Conservation (phyloP, 2,113 vertebrate genomes). For the Sebastes fasciatus region DNA sequence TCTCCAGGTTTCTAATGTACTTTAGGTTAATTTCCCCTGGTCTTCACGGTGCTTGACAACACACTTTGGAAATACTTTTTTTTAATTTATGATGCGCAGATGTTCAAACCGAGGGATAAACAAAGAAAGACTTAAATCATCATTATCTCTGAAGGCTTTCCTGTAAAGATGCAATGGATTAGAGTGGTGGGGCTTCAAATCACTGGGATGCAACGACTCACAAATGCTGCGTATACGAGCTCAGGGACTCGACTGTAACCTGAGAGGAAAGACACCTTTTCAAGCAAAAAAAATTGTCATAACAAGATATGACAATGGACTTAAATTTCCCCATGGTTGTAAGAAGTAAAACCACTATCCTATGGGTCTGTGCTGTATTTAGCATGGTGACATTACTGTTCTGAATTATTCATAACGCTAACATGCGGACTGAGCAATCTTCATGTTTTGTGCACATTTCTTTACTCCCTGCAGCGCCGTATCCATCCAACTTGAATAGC, state of each 20-base stretch:
- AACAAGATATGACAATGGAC: background rate
- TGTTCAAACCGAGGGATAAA: constrained; percentile 42
- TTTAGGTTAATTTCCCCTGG: background rate
- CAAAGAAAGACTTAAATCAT: background rate
- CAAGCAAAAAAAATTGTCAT: constrained; percentile 11
- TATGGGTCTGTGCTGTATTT: background rate
- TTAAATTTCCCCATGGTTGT: background rate
- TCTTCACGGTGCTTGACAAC: constrained; percentile 11
- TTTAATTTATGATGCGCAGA: constrained; percentile 54
- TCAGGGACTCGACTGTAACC: background rate
- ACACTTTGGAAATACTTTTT: constrained; percentile 2
- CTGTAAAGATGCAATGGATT: too few species aligned
- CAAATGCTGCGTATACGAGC: background rate
- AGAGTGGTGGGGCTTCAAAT: background rate
- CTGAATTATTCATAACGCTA: background rate
- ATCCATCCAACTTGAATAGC: background rate
- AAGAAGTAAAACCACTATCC: background rate
- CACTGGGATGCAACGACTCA: background rate
- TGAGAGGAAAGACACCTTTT: background rate
- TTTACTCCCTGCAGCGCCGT: background rate
- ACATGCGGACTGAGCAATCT: background rate
- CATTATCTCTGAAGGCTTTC: too few species aligned
- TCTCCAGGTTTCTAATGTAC: constrained; percentile 8
- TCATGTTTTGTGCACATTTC: background rate
- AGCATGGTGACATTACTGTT: background rate